A percentile compares a stretch with the other conserved stretches of the same genome.
phyloP scores from a whole-genome alignment of 2,113 vertebrate genomes.

The Myrmophylax atrothorax region DNA sequence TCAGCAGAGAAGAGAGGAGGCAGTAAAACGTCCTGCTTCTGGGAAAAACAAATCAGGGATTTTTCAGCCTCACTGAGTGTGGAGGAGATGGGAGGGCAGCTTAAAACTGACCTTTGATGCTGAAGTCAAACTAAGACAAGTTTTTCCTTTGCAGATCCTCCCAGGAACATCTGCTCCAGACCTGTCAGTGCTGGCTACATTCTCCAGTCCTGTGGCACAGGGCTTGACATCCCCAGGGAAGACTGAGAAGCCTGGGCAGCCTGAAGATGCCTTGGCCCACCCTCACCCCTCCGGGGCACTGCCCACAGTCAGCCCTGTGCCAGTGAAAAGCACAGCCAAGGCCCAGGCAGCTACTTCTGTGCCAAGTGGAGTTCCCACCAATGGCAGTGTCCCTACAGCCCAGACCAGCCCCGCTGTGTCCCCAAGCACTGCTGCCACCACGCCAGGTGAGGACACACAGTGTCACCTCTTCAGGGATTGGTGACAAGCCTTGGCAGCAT shows the following conservation, averaged over 20 bases:
- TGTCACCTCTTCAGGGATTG: not conserved
- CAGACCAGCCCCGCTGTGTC: not conserved
- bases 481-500: not conserved
- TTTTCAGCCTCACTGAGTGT: not conserved
- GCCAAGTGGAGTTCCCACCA: slow-evolving; percentile 44
- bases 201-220: slow-evolving; percentile 36
- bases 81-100: not conserved
- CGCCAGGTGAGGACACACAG: slow-evolving; percentile 63
- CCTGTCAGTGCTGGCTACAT: not conserved
- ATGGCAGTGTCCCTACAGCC: not conserved
- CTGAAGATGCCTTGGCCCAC: slow-evolving; percentile 4
- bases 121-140: not conserved
- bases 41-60: not conserved
- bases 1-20: not conserved
- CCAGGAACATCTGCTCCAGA: not conserved
- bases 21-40: not conserved
- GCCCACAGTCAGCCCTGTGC: not conserved
- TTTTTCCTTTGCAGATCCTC: slow-evolving; percentile 52
- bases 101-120: not conserved
- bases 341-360: not conserved
- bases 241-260: slow-evolving; percentile 42
- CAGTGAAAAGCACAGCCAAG: not conserved
- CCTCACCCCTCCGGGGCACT: not conserved
- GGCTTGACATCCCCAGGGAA: slow-evolving; percentile 59
- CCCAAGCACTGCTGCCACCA: slow-evolving; percentile 57